Percentiles rank a stretch among this genome's conserved stretches.
Evolutionary conservation across 1,140 invertebrate species (phyloP).

Genomic region (Drosophila sproati): DNA sequence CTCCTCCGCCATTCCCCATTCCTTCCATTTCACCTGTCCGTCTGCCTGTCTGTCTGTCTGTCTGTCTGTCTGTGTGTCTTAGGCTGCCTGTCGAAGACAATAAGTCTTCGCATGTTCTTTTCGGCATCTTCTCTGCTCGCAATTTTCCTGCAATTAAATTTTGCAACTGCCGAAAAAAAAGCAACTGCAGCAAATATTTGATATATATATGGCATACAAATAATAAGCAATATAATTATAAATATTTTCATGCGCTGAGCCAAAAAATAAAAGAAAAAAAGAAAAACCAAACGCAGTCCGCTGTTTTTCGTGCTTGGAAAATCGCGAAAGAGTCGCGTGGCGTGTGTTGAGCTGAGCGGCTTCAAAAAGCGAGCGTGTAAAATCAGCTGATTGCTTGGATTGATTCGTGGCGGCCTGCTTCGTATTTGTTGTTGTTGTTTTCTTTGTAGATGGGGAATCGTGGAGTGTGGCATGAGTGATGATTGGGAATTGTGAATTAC

Average conservation of each 20-base stretch:
- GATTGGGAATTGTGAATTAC: not conserved
- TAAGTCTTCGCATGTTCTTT: slow-evolving; percentile 47
- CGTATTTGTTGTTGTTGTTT: no score
- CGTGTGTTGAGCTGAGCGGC: slow-evolving; percentile 9
- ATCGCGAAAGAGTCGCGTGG: slow-evolving; percentile 29
- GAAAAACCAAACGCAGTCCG: not conserved
- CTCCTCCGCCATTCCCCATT: not conserved
- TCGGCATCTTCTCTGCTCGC: slow-evolving; percentile 42
- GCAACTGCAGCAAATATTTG: not conserved
- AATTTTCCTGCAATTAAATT: slow-evolving; percentile 57
- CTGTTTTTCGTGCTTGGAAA: slow-evolving; percentile 8
- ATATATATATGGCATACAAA: slow-evolving; percentile 17
- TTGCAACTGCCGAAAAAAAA: slow-evolving; percentile 16
- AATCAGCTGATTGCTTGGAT: slow-evolving; percentile 8
- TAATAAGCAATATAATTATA: slow-evolving; percentile 8
- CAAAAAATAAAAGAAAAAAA: not conserved
- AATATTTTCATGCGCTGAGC: slow-evolving; percentile 16
- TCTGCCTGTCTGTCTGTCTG: not conserved
- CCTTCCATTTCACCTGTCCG: not conserved
- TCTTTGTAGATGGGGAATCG: not conserved
- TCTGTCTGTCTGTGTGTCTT: slow-evolving; percentile 5
- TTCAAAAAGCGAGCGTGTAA: not conserved
- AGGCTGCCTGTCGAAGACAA: slow-evolving; percentile 2
- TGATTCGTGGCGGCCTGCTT: no score
- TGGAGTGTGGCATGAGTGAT: not conserved